Evolutionary conservation across 2,113 vertebrate species (phyloP).

Genomic region (Bufo gargarizans): DNA sequence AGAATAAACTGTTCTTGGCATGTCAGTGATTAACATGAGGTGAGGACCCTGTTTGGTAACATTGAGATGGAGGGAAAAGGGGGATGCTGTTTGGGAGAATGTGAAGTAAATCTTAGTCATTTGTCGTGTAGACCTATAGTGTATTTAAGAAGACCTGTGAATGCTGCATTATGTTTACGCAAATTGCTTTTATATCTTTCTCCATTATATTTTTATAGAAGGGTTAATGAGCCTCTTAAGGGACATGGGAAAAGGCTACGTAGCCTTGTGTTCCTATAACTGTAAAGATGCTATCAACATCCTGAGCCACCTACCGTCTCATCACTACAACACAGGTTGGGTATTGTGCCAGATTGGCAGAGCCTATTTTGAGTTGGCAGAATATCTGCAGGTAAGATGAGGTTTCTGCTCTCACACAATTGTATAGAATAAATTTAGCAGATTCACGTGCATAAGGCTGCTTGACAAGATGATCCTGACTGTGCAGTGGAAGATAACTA

Average conservation of each 20-base stretch:
- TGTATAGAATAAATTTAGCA: background rate
- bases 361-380: slow-evolving; percentile 95
- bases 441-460: too few species aligned
- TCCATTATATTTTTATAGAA: slow-evolving; percentile 79
- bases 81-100: too few species aligned
- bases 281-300: slow-evolving; percentile 94
- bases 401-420: background rate
- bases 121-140: too few species aligned
- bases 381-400: slow-evolving; percentile 90
- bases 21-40: too few species aligned
- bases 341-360: slow-evolving; percentile 93
- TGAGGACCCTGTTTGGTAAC: too few species aligned
- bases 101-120: too few species aligned
- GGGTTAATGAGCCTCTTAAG: slow-evolving; percentile 93
- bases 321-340: slow-evolving; percentile 98
- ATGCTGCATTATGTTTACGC: too few species aligned
- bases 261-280: slow-evolving; percentile 95
- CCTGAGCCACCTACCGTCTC: slow-evolving; percentile 91
- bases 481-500: too few species aligned
- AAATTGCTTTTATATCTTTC: background rate
- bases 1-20: too few species aligned
- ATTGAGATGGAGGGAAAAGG: too few species aligned
- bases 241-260: slow-evolving; percentile 94
- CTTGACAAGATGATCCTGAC: too few species aligned
- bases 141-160: too few species aligned